Evolutionary conservation across 2,113 vertebrate genomes (phyloP).

Genomic region (Porphyrio hochstetteri): DNA sequence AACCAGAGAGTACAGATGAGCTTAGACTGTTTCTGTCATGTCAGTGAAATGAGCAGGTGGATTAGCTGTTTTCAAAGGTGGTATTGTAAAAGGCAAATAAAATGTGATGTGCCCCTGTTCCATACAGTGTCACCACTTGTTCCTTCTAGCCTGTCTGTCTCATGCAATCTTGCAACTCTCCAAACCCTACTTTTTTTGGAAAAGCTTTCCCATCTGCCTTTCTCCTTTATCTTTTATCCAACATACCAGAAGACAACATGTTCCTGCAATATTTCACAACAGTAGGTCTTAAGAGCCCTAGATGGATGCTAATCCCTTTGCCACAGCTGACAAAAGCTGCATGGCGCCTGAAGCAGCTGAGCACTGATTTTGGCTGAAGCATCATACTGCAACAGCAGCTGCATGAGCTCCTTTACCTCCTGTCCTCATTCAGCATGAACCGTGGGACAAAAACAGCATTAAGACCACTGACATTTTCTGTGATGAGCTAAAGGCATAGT

Average conservation of each 20-base stretch:
- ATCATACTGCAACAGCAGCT: constrained; percentile 36
- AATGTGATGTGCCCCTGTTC: background rate
- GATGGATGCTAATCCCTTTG: constrained; percentile 9
- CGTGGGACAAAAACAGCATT: background rate
- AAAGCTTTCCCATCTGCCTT: constrained; percentile 3
- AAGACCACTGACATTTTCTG: background rate
- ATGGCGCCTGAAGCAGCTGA: background rate
- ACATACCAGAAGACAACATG: background rate
- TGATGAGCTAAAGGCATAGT: background rate
- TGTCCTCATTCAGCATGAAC: background rate
- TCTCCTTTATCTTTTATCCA: background rate
- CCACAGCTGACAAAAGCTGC: constrained; percentile 20
- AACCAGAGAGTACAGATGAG: background rate
- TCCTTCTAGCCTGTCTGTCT: background rate
- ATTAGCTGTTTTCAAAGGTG: background rate
- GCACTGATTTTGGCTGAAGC: constrained; percentile 9
- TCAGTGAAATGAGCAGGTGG: background rate
- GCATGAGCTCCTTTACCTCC: background rate
- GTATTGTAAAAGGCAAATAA: background rate
- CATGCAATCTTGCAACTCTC: background rate
- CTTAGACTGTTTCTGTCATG: background rate
- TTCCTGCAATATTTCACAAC: background rate
- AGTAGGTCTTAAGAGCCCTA: background rate
- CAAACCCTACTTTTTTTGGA: background rate
- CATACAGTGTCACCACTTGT: background rate